A percentile compares a stretch with the other conserved stretches of the same genome.
These are phyloP conservation scores for Rhinopomastus cyanomelas DNA, from an alignment of 2,113 vertebrate genomes.

Conservation along the genomic window DNA sequence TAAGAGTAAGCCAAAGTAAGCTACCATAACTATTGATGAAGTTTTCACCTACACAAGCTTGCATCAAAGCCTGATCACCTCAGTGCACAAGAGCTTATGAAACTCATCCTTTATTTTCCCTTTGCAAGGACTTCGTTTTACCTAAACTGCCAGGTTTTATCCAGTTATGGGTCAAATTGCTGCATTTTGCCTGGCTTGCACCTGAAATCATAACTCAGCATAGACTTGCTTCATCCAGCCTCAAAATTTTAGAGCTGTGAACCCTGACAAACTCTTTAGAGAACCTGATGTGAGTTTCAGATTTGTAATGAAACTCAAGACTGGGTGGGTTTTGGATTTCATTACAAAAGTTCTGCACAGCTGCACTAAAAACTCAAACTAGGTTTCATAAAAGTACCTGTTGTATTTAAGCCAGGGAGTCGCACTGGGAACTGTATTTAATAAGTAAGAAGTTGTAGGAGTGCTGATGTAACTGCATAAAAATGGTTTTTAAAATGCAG, in stretches of 20 bases:
- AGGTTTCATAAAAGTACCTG: slow-evolving; percentile 66
- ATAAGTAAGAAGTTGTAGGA: slow-evolving; percentile 63
- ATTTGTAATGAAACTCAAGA: slow-evolving; percentile 62
- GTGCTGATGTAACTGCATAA: slow-evolving; percentile 62
- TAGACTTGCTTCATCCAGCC: slow-evolving; percentile 5
- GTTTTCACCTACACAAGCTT: background rate
- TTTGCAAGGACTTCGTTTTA: background rate
- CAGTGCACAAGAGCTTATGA: background rate
- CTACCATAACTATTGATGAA: background rate
- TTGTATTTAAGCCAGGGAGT: slow-evolving; percentile 50
- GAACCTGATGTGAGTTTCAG: slow-evolving; percentile 52
- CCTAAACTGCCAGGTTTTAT: background rate
- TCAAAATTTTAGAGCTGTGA: slow-evolving; percentile 47
- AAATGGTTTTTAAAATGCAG: slow-evolving; percentile 42
- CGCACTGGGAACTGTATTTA: slow-evolving; percentile 52
- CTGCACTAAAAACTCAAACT: slow-evolving; percentile 65
- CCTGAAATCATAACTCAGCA: slow-evolving; percentile 47
- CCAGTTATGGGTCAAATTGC: background rate
- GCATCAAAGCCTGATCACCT: background rate
- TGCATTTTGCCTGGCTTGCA: background rate
- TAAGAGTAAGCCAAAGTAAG: background rate
- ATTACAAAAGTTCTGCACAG: slow-evolving; percentile 54
- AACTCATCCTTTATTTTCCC: background rate
- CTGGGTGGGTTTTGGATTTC: slow-evolving; percentile 55
- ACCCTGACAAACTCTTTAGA: slow-evolving; percentile 54